phyloP scores from a whole-genome alignment of 2,888 invertebrate species.

The Achlya flavicornis region DNA sequence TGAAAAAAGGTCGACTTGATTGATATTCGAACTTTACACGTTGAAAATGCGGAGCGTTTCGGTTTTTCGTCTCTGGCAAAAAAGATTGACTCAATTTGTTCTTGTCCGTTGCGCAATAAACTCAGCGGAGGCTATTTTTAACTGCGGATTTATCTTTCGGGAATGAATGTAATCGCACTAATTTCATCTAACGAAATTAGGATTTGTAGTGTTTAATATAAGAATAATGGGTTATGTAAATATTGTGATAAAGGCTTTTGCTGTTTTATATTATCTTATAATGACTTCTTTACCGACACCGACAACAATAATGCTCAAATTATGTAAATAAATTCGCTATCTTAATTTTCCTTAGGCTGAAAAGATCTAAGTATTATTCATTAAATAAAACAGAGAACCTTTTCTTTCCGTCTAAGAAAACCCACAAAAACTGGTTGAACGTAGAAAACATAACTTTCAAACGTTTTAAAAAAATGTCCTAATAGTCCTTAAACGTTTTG shows the following conservation, averaged over 20 bases:
- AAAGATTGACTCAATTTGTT: conserved; percentile 83
- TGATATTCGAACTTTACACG: conserved; percentile 81
- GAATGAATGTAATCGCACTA: conserved; percentile 68
- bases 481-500: conserved; percentile 7
- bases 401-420: background rate
- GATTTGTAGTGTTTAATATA: conserved; percentile 54
- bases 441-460: background rate
- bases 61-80: conserved; percentile 75
- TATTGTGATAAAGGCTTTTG: conserved; percentile 40
- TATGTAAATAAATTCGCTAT: conserved; percentile 22
- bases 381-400: too few species aligned
- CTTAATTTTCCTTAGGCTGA: background rate
- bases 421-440: background rate
- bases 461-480: conserved; percentile 20
- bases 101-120: conserved; percentile 80
- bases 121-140: conserved; percentile 74
- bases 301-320: conserved; percentile 18
- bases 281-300: conserved; percentile 19
- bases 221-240: conserved; percentile 57
- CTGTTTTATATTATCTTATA: conserved; percentile 32
- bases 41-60: conserved; percentile 74
- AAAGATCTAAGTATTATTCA: too few species aligned
- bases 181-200: conserved; percentile 65
- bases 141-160: conserved; percentile 74
- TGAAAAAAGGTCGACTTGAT: conserved; percentile 81